Evolutionary conservation across 2,888 invertebrate species (phyloP).

Genomic region (Leptinotarsa juncta): DNA sequence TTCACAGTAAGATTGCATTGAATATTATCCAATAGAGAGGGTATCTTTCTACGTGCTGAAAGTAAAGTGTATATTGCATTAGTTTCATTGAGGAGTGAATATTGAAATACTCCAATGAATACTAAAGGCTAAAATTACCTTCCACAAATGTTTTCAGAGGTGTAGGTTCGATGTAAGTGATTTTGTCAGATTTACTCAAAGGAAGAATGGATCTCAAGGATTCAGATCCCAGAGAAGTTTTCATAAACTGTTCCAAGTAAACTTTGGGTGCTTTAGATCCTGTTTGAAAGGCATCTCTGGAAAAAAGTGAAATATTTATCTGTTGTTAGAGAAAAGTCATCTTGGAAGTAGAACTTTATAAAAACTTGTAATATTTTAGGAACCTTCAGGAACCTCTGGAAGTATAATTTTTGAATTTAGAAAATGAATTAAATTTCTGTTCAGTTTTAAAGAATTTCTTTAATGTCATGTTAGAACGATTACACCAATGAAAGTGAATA

Average conservation of each 20-base stretch:
- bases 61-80: constrained; percentile 26
- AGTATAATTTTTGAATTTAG: no score
- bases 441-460: no score
- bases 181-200: constrained; percentile 35
- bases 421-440: no score
- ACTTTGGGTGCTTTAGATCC: constrained; percentile 6
- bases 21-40: constrained; percentile 46
- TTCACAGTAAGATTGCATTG: constrained; percentile 61
- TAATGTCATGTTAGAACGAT: no score
- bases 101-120: no score
- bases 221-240: constrained; percentile 6
- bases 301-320: not conserved
- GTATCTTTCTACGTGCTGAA: constrained; percentile 43
- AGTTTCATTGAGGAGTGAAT: not conserved
- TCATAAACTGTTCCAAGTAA: not conserved
- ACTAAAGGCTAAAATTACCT: constrained; percentile 38
- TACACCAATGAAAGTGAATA: no score
- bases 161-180: constrained; percentile 37
- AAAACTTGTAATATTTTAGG: no score
- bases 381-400: no score
- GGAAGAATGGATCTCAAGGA: constrained; percentile 41
- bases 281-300: constrained; percentile 13
- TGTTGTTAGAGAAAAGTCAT: not conserved
- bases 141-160: constrained; percentile 44
- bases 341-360: no score